Percentiles rank a stretch among this genome's conserved stretches.
phyloP scores from a whole-genome alignment of 2,797 vertebrate genomes.

The Enteromius argenteus region DNA sequence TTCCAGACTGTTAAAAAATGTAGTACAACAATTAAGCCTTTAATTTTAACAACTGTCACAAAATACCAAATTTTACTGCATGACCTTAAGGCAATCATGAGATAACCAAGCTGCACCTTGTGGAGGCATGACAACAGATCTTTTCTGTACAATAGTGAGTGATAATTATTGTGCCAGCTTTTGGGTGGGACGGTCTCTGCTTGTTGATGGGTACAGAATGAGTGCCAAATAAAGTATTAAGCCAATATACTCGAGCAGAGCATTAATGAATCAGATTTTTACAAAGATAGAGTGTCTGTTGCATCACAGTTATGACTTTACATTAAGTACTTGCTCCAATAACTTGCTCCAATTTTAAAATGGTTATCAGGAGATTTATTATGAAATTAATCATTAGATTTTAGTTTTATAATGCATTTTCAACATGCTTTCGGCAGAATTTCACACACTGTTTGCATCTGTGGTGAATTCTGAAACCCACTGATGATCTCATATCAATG shows the following conservation, averaged over 20 bases:
- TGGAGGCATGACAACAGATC: conserved; percentile 34
- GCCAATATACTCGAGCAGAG: not conserved
- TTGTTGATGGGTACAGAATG: not conserved
- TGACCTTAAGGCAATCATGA: not conserved
- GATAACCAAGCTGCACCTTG: conserved; percentile 40
- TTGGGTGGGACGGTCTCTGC: conserved; percentile 31
- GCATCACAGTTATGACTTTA: not conserved
- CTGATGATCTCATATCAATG: not conserved
- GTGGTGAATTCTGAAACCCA: not conserved
- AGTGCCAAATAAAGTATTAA: not conserved
- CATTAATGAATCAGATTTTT: not conserved
- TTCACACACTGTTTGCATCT: not conserved
- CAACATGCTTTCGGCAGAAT: not conserved
- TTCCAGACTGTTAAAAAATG: not conserved
- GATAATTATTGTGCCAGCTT: conserved; percentile 23
- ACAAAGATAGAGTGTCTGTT: not conserved
- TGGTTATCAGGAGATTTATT: not conserved
- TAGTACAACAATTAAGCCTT: not conserved
- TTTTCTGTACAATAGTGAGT: conserved; percentile 8
- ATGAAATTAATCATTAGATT: not conserved
- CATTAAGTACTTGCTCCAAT: not conserved
- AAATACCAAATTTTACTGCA: not conserved
- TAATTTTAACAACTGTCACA: not conserved
- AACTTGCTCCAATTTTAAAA: not conserved
- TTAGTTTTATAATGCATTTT: not conserved